These are phyloP conservation scores for Meloe dianella DNA, from an alignment of 2,888 invertebrate species.

Conservation along the genomic window DNA sequence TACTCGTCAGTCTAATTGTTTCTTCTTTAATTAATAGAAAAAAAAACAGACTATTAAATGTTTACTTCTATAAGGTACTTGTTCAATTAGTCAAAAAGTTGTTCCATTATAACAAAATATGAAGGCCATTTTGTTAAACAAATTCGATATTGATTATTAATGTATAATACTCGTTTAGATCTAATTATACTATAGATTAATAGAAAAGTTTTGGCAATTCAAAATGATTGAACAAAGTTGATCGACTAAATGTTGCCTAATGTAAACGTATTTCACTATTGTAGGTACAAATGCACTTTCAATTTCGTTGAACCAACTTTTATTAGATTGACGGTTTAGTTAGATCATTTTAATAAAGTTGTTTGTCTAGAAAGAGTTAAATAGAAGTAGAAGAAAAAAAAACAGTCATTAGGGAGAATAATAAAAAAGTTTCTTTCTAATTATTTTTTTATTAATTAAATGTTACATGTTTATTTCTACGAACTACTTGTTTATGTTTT, in stretches of 20 bases:
- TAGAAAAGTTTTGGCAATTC: background rate
- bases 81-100: constrained; percentile 2
- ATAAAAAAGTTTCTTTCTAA: no score
- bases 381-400: no score
- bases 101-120: background rate
- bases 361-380: no score
- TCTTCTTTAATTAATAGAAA: background rate
- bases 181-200: background rate
- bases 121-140: background rate
- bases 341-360: no score
- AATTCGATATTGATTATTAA: background rate
- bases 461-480: background rate
- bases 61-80: background rate
- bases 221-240: background rate
- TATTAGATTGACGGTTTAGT: no score
- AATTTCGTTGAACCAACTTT: no score
- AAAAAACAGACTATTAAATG: background rate
- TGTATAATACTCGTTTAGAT: background rate
- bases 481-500: background rate
- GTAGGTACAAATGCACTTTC: no score
- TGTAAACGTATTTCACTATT: no score
- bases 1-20: background rate
- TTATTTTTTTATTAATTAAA: background rate
- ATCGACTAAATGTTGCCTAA: background rate
- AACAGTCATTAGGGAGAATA: no score